Conservation (phyloP, 1,140 invertebrate species). For the Hyposmocoma kahamanoa region DNA sequence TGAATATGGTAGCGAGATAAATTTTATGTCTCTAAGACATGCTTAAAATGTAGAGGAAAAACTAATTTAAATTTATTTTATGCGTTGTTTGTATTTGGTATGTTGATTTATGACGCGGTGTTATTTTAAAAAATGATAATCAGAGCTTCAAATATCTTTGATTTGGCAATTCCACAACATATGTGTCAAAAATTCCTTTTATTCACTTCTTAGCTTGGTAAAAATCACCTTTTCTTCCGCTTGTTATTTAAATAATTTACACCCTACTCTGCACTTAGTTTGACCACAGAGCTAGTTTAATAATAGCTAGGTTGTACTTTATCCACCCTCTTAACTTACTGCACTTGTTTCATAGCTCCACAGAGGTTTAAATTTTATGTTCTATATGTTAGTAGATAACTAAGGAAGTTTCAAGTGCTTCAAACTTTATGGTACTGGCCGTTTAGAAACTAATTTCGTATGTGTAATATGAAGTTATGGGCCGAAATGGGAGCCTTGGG, state of each 20-base stretch:
- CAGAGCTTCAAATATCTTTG: too few relatives aligned
- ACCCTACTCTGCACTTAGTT: neutral
- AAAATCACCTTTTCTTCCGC: too few relatives aligned
- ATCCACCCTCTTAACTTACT: neutral
- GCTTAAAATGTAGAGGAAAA: too few relatives aligned
- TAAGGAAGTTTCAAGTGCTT: neutral
- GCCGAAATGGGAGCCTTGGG: neutral
- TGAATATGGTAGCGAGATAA: too few relatives aligned
- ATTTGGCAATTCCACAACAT: too few relatives aligned
- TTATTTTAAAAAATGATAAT: too few relatives aligned
- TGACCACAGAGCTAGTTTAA: neutral
- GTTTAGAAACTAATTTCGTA: neutral
- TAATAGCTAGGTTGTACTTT: neutral
- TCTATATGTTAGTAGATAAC: neutral
- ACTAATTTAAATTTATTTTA: too few relatives aligned
- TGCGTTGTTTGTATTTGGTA: too few relatives aligned
- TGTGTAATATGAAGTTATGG: neutral
- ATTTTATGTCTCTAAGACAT: too few relatives aligned
- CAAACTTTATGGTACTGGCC: neutral
- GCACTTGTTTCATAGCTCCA: neutral
- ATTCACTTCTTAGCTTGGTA: too few relatives aligned
- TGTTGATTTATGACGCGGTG: too few relatives aligned
- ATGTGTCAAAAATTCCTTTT: too few relatives aligned
- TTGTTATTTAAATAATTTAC: neutral
- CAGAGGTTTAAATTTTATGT: neutral